A percentile compares a stretch with the other conserved stretches of the same genome.
These are phyloP conservation scores for Drosophila lini DNA, from an alignment of 1,140 invertebrate species.

Conservation along the genomic window DNA sequence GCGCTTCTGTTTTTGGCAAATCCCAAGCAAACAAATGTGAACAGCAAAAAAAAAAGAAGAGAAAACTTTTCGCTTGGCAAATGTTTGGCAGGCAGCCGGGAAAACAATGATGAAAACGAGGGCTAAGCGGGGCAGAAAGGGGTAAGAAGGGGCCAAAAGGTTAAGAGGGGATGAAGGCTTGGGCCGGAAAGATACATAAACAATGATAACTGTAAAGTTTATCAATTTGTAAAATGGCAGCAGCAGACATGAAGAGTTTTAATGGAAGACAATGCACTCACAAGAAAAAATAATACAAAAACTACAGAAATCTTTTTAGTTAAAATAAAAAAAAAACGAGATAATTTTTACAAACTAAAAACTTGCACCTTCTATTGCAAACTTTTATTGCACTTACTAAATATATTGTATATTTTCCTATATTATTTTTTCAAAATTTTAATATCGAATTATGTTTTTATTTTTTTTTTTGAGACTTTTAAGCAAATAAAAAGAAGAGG, in stretches of 20 bases:
- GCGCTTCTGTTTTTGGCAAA: slow-evolving; percentile 53
- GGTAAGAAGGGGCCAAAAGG: slow-evolving; percentile 31
- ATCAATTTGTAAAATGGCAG: slow-evolving; percentile 79
- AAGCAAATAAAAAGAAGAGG: not conserved
- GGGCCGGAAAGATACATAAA: slow-evolving; percentile 73
- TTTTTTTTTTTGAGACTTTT: too few species aligned
- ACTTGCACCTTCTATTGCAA: too few species aligned
- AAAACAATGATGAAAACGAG: slow-evolving; percentile 47
- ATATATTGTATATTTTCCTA: too few species aligned
- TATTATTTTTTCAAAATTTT: too few species aligned
- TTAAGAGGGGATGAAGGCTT: slow-evolving; percentile 48
- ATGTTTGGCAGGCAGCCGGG: slow-evolving; percentile 51
- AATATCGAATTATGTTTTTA: too few species aligned
- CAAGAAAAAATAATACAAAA: slow-evolving; percentile 1
- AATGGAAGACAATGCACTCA: slow-evolving; percentile 11
- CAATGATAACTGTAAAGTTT: slow-evolving; percentile 80
- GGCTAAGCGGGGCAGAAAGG: not conserved
- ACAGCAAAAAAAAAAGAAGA: slow-evolving; percentile 34
- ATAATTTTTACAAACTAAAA: not conserved
- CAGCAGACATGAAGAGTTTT: slow-evolving; percentile 43
- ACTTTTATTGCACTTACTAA: too few species aligned
- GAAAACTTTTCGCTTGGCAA: slow-evolving; percentile 40
- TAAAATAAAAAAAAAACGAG: not conserved
- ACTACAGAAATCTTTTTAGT: not conserved
- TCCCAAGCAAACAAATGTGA: slow-evolving; percentile 75